Evolutionary conservation across 1,140 invertebrate genomes (phyloP), one percentile per base, ranked within the genome.

Genomic region (Nasonia longicornis): DNA sequence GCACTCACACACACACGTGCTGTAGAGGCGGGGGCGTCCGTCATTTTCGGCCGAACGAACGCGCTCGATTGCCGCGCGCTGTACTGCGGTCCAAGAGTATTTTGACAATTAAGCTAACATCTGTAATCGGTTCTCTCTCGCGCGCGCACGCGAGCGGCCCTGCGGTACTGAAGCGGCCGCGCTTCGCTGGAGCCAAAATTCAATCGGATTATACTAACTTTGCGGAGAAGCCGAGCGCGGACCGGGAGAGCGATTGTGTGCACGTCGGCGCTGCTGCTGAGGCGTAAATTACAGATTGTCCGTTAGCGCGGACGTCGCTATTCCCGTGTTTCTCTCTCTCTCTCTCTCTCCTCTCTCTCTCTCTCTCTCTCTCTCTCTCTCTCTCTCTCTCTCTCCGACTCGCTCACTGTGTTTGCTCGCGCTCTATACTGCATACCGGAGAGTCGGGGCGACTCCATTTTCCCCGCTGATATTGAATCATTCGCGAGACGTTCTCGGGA

Each of bases 91-190:
- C 81, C 42, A 84, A 84, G 82, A 84, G 81, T 85, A 83, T 82
- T 86, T 82, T 78, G 80, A 81, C 84, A 85, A 87, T 85, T 83
- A 85, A 86, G 82, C 81, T 79, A 84, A 85, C 85, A 85, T 85
- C 84, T 83, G 85, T 84, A 87, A 86, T 84, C 69, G 83, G 82
- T 84, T 86, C 82, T 70, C 79, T 77, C 83, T 82, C 26, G 11
- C 67, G 11, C 45, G 2, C 45, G 8, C 45, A 22, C 12, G 22
- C 11, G n/a, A 76, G 72, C 71, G n/a, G 12, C 1, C 16, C 11
- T 6, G 42, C 69, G 64, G 38, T 42, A 8, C 38, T 82, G 80
- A 83, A 77, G 71, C 52, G 48, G 70, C 71, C 70, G 74, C 79
- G 82, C 82, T 58, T 11, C 52, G 52, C 6, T 58, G 20, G 52